Percentiles rank a stretch among this genome's conserved stretches.
These are phyloP conservation scores for Cetonia aurata DNA, from an alignment of 2,888 invertebrate species.

Conservation along the genomic window DNA sequence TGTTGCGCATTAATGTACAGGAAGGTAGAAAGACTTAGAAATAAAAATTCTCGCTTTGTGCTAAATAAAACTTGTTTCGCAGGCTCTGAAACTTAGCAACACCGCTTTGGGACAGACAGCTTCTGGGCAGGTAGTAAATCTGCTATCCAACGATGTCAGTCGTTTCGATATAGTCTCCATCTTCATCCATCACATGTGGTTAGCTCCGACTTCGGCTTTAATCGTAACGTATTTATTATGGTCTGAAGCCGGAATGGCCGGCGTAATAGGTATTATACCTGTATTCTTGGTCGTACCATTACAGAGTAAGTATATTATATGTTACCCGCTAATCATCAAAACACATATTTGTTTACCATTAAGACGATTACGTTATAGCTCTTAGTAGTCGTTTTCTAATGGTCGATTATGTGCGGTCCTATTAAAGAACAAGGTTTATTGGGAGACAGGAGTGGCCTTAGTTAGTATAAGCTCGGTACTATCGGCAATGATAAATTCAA, in stretches of 20 bases:
- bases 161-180: slow-evolving; percentile 89
- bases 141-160: slow-evolving; percentile 94
- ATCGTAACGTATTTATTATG: slow-evolving; percentile 86
- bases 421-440: slow-evolving; percentile 4
- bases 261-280: slow-evolving; percentile 82
- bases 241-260: slow-evolving; percentile 78
- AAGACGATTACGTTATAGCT: neutral
- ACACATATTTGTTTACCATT: slow-evolving; percentile 29
- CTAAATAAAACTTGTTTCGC: slow-evolving; percentile 53
- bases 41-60: neutral
- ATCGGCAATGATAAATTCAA: too few relatives aligned
- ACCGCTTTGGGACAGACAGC: slow-evolving; percentile 80
- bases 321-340: slow-evolving; percentile 20
- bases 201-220: slow-evolving; percentile 77
- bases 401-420: neutral
- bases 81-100: slow-evolving; percentile 80
- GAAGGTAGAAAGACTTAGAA: slow-evolving; percentile 74
- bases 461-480: too few relatives aligned
- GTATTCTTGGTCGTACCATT: slow-evolving; percentile 86
- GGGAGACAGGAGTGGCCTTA: neutral
- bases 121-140: slow-evolving; percentile 91
- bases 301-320: slow-evolving; percentile 73
- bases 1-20: slow-evolving; percentile 87
- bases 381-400: slow-evolving; percentile 14
- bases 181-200: slow-evolving; percentile 89